Conservation (phyloP, 2,888 invertebrate genomes). For the Dynastes tityus region DNA sequence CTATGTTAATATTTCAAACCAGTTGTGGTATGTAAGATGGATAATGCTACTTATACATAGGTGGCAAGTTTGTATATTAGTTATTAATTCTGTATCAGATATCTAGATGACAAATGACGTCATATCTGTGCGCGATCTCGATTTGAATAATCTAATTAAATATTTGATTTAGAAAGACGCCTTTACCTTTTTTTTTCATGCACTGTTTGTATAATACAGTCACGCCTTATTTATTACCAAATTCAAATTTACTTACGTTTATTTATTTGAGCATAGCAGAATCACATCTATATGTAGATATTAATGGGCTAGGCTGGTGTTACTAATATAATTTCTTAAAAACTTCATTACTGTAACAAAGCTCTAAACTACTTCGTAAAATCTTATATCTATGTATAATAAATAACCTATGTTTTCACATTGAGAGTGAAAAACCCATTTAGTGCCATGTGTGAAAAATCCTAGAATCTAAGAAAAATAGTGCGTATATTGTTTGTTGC, state of each 20-base stretch:
- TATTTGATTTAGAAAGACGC: constrained; percentile 7
- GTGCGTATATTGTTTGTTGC: no score
- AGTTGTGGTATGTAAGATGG: constrained; percentile 4
- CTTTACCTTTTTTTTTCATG: background rate
- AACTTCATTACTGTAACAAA: no score
- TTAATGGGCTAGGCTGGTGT: no score
- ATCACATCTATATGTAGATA: no score
- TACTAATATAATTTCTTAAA: no score
- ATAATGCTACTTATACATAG: background rate
- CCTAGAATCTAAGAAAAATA: no score
- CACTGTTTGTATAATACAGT: background rate
- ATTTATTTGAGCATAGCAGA: background rate
- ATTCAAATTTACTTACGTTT: background rate
- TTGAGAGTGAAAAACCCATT: no score
- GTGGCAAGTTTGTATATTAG: background rate
- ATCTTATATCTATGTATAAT: no score
- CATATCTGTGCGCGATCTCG: background rate
- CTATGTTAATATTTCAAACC: background rate
- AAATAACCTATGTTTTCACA: no score
- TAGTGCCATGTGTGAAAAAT: no score
- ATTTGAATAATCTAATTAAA: constrained; percentile 15
- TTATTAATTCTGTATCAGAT: constrained; percentile 2
- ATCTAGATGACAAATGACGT: constrained; percentile 1
- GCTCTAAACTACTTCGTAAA: no score
- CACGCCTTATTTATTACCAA: background rate